These are phyloP conservation scores for Megaceryle alcyon DNA, from an alignment of 2,797 vertebrate genomes.

Conservation along the genomic window DNA sequence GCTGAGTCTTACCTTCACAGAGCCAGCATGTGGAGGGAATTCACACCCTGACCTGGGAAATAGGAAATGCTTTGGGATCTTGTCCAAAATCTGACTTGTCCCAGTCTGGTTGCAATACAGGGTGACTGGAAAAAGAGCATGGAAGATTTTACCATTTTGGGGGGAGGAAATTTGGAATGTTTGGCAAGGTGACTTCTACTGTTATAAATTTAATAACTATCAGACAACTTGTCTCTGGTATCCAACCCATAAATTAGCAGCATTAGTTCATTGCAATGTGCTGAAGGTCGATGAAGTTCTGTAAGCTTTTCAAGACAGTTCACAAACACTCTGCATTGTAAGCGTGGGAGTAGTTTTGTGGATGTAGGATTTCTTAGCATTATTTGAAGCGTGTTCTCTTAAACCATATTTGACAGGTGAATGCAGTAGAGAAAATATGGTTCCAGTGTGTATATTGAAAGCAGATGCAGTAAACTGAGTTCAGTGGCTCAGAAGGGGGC, in stretches of 20 bases:
- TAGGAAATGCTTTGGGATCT: neutral
- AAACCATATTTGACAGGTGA: conserved; percentile 55
- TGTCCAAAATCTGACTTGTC: no score
- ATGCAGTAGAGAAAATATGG: conserved; percentile 18
- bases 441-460: conserved; percentile 27
- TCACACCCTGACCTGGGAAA: neutral
- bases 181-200: neutral
- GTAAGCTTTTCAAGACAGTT: neutral
- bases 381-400: conserved; percentile 25
- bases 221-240: neutral
- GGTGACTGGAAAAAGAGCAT: neutral
- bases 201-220: neutral
- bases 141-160: neutral
- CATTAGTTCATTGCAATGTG: neutral
- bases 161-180: neutral
- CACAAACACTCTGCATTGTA: neutral
- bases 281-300: neutral
- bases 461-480: conserved; percentile 30
- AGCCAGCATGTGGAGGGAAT: accelerated
- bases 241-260: neutral
- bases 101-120: neutral
- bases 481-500: conserved; percentile 13
- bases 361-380: neutral
- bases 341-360: neutral
- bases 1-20: neutral